Evolutionary conservation across 2,888 invertebrate species (phyloP).

Genomic region (Coecobrya sp.): DNA sequence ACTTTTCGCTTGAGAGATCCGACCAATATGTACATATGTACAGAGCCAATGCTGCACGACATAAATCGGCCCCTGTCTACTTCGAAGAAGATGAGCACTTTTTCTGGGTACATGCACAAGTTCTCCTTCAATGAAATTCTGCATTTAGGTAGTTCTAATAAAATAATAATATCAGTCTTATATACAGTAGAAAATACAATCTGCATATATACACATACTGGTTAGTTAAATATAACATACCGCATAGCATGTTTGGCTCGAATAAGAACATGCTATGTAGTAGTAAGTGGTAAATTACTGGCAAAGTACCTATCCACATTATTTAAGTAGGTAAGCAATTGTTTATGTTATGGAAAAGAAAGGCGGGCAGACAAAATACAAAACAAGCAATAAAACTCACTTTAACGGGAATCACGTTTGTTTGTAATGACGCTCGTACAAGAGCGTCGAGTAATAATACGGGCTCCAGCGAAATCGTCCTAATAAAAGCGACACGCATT

Average conservation of each 20-base stretch:
- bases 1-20: slow-evolving; percentile 66
- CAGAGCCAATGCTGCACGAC: neutral
- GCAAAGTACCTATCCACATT: neutral
- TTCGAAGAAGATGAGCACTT: neutral
- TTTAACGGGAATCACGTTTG: slow-evolving; percentile 57
- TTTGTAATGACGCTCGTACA: slow-evolving; percentile 52
- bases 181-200: too few species aligned
- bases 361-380: slow-evolving; percentile 46
- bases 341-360: slow-evolving; percentile 49
- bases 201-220: neutral
- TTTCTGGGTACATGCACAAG: neutral
- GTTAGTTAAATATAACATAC: neutral
- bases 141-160: neutral
- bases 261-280: neutral
- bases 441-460: slow-evolving; percentile 15
- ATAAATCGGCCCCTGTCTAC: neutral
- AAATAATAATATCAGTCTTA: neutral
- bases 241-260: neutral
- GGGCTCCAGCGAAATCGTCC: slow-evolving; percentile 33
- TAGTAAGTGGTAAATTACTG: neutral
- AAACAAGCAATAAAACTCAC: slow-evolving; percentile 66
- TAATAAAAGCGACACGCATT: slow-evolving; percentile 73
- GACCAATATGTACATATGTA: neutral
- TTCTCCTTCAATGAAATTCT: neutral
- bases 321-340: slow-evolving; percentile 42